Evolutionary conservation across 1,140 invertebrate species (phyloP), one percentile per base, ranked within the genome.

Genomic region (Mizuhopecten yessoensis): DNA sequence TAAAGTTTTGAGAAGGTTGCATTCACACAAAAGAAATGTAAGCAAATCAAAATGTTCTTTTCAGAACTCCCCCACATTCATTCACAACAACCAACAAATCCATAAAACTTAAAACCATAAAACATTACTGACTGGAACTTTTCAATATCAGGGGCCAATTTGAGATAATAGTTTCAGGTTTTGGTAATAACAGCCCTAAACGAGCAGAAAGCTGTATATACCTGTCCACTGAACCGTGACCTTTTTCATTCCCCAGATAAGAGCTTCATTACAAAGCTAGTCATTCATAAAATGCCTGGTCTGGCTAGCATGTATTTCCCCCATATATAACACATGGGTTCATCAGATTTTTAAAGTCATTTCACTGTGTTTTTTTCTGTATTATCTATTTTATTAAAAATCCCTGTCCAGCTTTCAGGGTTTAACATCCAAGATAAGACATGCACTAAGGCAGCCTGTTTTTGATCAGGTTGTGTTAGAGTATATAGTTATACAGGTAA

Each of bases 241-340:
- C 57, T 29, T 75, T 75, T 75, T 75, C n/a, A 75, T n/a, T 75
- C 57, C 29, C 57, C 5, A 3, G 15, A n/a, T 75, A 75, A 75
- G 57, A 75, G 57, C 57, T 75, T 75, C 57, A 29, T 75, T 75
- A n/a, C 57, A 75, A 75, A 75, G 57, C n/a, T 75, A 75, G 23
- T 75, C 57, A 75, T 75, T 75, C 57, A 75, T 75, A 75, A 75
- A 75, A 75, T 75, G 9, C 29, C 57, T 29, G n/a, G 57, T 75
- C 57, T 75, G 57, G 57, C 57, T 11, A 75, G 36, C 5, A 39
- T 39, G 36, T 39, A 39, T 39, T 75, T 75, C 11, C 57, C n/a
- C n/a, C n/a, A n/a, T n/a, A n/a, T n/a, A n/a, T 75, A 75, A 75
- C 57, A 75, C 57, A 75, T 5, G 29, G 0, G 57, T 5, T n/a